phyloP scores from a whole-genome alignment of 2,113 vertebrate species.

The Nibea albiflora region DNA sequence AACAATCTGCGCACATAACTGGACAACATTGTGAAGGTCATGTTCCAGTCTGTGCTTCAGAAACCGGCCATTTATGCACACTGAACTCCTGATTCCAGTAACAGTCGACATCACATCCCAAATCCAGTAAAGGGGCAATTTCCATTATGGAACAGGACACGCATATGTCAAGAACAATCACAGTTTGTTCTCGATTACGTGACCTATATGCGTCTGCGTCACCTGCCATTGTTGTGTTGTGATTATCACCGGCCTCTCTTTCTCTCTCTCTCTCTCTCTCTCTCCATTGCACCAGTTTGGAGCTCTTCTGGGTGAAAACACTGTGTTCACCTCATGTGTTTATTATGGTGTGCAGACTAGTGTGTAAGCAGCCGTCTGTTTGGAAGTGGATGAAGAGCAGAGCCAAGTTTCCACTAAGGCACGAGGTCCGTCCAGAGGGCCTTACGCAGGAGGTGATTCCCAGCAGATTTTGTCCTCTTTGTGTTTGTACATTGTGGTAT shows the following conservation, averaged over 20 bases:
- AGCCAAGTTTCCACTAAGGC: constrained; percentile 81
- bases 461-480: constrained; percentile 59
- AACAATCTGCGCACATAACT: neutral
- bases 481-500: constrained; percentile 19
- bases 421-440: constrained; percentile 23
- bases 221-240: constrained; percentile 44
- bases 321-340: constrained; percentile 55
- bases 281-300: constrained; percentile 9
- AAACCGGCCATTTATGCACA: neutral
- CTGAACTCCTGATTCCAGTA: constrained; percentile 19
- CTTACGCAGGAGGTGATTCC: constrained; percentile 73
- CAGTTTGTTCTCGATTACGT: constrained; percentile 41
- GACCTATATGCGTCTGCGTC: constrained; percentile 46
- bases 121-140: constrained; percentile 21
- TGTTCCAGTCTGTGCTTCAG: neutral
- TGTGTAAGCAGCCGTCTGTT: constrained; percentile 74
- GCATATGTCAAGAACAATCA: constrained; percentile 11
- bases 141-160: constrained; percentile 3
- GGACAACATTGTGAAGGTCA: neutral
- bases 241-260: neutral
- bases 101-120: constrained; percentile 37
- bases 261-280: neutral
- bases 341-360: constrained; percentile 79
- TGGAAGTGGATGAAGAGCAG: constrained; percentile 67
- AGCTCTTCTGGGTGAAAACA: constrained; percentile 55